Conservation (phyloP, 2,888 invertebrate genomes). For the Odontomyia ornata region DNA sequence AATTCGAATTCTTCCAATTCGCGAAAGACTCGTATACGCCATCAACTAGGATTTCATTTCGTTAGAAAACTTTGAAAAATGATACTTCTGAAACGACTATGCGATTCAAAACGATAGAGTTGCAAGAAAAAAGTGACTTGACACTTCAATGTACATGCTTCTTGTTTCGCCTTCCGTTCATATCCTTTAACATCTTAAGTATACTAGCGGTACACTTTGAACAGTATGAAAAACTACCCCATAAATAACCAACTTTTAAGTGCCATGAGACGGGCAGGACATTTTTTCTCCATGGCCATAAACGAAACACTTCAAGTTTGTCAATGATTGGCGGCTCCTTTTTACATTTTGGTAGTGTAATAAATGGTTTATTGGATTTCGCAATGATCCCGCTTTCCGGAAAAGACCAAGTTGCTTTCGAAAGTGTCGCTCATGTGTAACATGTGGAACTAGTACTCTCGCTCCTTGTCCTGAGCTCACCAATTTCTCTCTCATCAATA, state of each 20-base stretch:
- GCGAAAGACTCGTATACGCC: slow-evolving; percentile 9
- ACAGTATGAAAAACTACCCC: slow-evolving; percentile 15
- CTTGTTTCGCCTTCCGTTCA: neutral
- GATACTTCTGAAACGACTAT: neutral
- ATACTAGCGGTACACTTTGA: neutral
- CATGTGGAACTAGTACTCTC: slow-evolving; percentile 7
- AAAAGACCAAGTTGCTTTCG: neutral
- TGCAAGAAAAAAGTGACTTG: neutral
- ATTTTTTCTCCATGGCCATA: neutral
- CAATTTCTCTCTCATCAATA: slow-evolving; percentile 11
- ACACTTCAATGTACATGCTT: neutral
- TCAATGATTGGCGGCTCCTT: slow-evolving; percentile 29
- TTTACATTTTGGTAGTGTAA: slow-evolving; percentile 28
- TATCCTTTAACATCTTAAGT: neutral
- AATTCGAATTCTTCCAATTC: neutral
- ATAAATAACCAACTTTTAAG: slow-evolving; percentile 36
- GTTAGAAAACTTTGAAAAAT: slow-evolving; percentile 25
- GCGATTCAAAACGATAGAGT: neutral
- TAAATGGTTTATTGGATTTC: slow-evolving; percentile 31
- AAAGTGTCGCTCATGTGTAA: slow-evolving; percentile 10
- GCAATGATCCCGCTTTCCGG: slow-evolving; percentile 9
- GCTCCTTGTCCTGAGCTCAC: neutral
- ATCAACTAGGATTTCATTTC: slow-evolving; percentile 5
- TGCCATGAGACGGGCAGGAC: slow-evolving; percentile 22
- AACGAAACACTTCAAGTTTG: slow-evolving; percentile 1